Conservation (phyloP, 1,140 invertebrate genomes). For the Matsumurasca onukii region DNA sequence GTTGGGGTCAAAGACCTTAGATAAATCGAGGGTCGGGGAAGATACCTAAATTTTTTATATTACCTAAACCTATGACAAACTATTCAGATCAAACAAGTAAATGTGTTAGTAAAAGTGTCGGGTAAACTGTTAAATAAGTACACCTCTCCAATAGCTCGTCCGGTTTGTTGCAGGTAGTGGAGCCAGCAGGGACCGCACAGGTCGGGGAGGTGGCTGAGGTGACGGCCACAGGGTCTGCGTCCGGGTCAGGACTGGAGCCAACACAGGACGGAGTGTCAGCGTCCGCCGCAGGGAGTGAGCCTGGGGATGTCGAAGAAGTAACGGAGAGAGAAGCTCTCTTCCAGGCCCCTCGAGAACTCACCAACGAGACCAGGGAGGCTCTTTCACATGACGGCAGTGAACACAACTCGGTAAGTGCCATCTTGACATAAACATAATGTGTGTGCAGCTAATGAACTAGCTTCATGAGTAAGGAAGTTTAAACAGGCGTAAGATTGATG, state of each 20-base stretch:
- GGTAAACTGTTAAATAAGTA: too few species aligned
- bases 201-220: not conserved
- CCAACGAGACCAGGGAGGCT: conserved; percentile 63
- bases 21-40: too few species aligned
- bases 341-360: conserved; percentile 19
- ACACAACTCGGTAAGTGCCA: conserved; percentile 62
- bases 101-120: too few species aligned
- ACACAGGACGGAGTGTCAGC: conserved; percentile 2
- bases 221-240: not conserved
- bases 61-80: too few species aligned
- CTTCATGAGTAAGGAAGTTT: too few species aligned
- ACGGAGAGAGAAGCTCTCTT: conserved; percentile 5
- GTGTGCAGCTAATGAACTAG: too few species aligned
- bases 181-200: not conserved
- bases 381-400: conserved; percentile 65
- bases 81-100: too few species aligned
- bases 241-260: not conserved
- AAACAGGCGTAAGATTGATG: too few species aligned
- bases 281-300: not conserved
- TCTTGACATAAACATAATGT: too few species aligned
- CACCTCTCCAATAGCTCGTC: too few species aligned
- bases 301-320: conserved; percentile 10
- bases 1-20: too few species aligned
- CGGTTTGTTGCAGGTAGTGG: not conserved
- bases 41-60: too few species aligned